phyloP scores from a whole-genome alignment of 2,797 vertebrate species.

The Amphiprion clarkii region DNA sequence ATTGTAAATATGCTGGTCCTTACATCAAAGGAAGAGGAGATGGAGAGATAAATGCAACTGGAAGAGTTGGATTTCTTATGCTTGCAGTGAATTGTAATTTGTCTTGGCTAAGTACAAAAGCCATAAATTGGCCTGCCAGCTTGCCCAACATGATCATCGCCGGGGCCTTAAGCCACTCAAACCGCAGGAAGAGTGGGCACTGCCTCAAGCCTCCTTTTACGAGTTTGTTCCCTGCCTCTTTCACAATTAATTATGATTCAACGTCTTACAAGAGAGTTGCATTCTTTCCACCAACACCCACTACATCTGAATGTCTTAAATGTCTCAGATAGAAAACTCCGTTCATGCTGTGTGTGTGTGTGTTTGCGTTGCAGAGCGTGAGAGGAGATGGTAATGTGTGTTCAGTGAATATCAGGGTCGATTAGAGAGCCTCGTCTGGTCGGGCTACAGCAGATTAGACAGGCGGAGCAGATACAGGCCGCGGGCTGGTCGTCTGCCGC shows the following conservation, averaged over 20 bases:
- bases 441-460: constrained; percentile 88
- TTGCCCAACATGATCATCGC: neutral
- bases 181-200: neutral
- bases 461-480: constrained; percentile 85
- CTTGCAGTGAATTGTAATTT: constrained; percentile 39
- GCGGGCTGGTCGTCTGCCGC: constrained; percentile 86
- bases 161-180: neutral
- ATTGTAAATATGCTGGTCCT: constrained; percentile 19
- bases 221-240: neutral
- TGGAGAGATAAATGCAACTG: constrained; percentile 22
- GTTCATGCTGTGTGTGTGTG: constrained; percentile 17
- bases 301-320: constrained; percentile 12
- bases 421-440: constrained; percentile 88
- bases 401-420: constrained; percentile 93
- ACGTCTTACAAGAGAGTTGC: neutral
- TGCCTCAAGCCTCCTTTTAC: neutral
- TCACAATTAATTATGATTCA: constrained; percentile 23
- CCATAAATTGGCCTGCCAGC: neutral
- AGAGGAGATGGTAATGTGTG: constrained; percentile 81
- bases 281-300: neutral
- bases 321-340: constrained; percentile 14
- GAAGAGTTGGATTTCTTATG: constrained; percentile 42
- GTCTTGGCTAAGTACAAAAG: neutral
- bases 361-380: constrained; percentile 50
- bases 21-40: constrained; percentile 50